Evolutionary conservation across 2,888 invertebrate species (phyloP).

Genomic region (Troilus luridus): DNA sequence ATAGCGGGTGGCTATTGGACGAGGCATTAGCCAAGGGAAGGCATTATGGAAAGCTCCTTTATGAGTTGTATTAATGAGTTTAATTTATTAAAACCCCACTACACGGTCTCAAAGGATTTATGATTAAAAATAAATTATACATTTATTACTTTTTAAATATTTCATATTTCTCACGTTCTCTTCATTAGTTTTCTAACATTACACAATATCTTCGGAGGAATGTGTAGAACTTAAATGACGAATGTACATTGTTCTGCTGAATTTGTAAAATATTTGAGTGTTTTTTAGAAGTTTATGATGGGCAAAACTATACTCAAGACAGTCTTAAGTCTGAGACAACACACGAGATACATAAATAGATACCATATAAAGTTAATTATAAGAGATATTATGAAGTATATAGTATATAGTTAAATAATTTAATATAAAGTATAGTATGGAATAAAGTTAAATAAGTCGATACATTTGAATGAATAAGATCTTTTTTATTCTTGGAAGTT

Average conservation of each 20-base stretch:
- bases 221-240: not conserved
- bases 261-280: no score
- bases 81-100: constrained; percentile 9
- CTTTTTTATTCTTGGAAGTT: no score
- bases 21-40: not conserved
- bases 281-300: no score
- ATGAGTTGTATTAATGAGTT: constrained; percentile 11
- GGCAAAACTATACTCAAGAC: no score
- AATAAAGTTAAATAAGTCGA: no score
- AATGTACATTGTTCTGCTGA: not conserved
- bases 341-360: no score
- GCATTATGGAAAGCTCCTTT: constrained; percentile 16
- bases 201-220: not conserved
- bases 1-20: not conserved
- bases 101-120: not conserved
- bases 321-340: no score
- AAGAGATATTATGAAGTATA: no score
- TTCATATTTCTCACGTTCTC: not conserved
- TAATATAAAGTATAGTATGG: no score
- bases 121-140: constrained; percentile 23
- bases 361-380: no score
- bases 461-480: no score
- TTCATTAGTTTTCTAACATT: not conserved
- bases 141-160: not conserved
- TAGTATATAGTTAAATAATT: no score